Evolutionary conservation across 2,797 vertebrate genomes (phyloP).

Genomic region (Coilia nasus): DNA sequence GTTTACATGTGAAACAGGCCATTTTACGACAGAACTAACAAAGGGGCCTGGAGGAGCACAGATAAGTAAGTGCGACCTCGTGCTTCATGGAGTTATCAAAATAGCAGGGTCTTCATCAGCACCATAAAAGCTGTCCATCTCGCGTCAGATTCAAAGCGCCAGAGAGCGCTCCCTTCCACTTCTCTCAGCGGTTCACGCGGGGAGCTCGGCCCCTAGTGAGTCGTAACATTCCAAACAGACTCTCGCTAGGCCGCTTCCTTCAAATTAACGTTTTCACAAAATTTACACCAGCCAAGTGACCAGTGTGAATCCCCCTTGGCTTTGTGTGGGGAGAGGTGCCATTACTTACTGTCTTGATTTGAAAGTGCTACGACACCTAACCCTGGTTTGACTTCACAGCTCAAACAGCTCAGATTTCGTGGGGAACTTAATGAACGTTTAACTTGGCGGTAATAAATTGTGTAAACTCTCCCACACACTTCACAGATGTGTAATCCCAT

Average conservation of each 20-base stretch:
- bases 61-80: conserved; percentile 37
- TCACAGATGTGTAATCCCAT: conserved; percentile 25
- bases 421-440: conserved; percentile 50
- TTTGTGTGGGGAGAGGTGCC: conserved; percentile 18
- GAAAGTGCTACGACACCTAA: conserved; percentile 66
- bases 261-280: conserved; percentile 62
- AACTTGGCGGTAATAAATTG: conserved; percentile 26
- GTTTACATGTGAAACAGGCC: conserved; percentile 44
- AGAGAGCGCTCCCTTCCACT: conserved; percentile 40
- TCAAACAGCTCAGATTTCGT: conserved; percentile 46
- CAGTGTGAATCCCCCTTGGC: conserved; percentile 28
- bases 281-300: conserved; percentile 12
- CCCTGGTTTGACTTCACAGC: conserved; percentile 63
- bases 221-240: conserved; percentile 65
- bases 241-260: conserved; percentile 66
- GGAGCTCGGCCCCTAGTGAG: conserved; percentile 64
- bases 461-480: conserved; percentile 17
- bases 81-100: conserved; percentile 53
- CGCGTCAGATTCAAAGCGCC: conserved; percentile 42
- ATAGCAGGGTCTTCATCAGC: conserved; percentile 48
- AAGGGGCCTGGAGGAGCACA: conserved; percentile 29
- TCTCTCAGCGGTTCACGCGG: conserved; percentile 57
- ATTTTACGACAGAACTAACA: conserved; percentile 44
- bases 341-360: conserved; percentile 52
- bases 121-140: conserved; percentile 49